Percentiles rank a stretch among this genome's conserved stretches.
These are phyloP conservation scores for Napeogenes inachia DNA, from an alignment of 2,888 invertebrate genomes.

Conservation along the genomic window DNA sequence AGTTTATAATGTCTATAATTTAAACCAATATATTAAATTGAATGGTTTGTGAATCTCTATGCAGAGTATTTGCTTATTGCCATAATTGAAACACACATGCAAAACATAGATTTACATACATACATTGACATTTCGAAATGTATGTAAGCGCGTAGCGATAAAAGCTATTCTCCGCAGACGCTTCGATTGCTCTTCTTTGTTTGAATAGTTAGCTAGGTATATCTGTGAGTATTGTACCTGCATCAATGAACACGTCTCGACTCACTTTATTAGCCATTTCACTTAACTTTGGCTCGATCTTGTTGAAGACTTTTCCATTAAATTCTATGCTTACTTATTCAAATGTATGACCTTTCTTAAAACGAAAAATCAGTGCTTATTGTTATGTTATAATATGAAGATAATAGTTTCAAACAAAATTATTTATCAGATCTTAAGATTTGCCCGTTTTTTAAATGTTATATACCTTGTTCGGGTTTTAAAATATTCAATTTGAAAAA, in stretches of 20 bases:
- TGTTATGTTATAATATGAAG: neutral
- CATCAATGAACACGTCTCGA: constrained; percentile 18
- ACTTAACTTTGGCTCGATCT: constrained; percentile 1
- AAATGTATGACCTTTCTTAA: neutral
- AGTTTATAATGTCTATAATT: too few relatives aligned
- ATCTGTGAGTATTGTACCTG: constrained; percentile 14
- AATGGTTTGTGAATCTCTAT: too few relatives aligned
- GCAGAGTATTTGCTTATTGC: neutral
- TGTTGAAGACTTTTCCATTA: neutral
- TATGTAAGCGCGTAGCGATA: neutral
- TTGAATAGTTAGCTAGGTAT: constrained; percentile 17
- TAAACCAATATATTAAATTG: too few relatives aligned
- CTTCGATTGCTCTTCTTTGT: constrained; percentile 19
- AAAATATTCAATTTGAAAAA: too few relatives aligned
- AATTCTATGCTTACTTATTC: neutral
- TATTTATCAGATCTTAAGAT: too few relatives aligned
- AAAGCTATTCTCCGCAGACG: constrained; percentile 12
- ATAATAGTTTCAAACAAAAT: too few relatives aligned
- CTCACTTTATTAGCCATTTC: constrained; percentile 15
- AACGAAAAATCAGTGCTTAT: neutral
- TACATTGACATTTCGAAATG: neutral
- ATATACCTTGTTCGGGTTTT: too few relatives aligned
- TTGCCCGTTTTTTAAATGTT: too few relatives aligned
- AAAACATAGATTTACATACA: neutral
- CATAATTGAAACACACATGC: neutral